Evolutionary conservation across 2,888 invertebrate genomes (phyloP).

Genomic region (Drosophila barbarae): DNA sequence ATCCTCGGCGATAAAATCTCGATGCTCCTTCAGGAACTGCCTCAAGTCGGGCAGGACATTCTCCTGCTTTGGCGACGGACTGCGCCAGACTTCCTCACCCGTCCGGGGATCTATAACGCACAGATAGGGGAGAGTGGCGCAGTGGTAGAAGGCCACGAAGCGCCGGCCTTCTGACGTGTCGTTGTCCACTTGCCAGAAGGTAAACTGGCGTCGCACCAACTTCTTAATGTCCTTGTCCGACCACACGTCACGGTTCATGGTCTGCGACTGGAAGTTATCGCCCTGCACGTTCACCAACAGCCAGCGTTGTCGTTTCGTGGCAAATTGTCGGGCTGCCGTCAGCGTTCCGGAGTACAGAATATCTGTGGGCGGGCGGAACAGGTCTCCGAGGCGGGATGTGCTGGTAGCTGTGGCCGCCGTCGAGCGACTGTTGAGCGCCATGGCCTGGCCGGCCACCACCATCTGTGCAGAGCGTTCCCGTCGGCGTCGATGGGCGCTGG

Average conservation of each 20-base stretch:
- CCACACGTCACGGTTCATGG: slow-evolving; percentile 87
- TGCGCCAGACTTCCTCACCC: slow-evolving; percentile 82
- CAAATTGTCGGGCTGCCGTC: slow-evolving; percentile 81
- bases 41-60: slow-evolving; percentile 67
- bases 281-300: slow-evolving; percentile 86
- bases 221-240: slow-evolving; percentile 82
- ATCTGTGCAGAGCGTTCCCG: slow-evolving; percentile 66
- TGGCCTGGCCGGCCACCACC: slow-evolving; percentile 56
- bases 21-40: slow-evolving; percentile 68
- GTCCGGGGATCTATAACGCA: slow-evolving; percentile 85
- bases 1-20: slow-evolving; percentile 69
- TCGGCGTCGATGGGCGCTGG: slow-evolving; percentile 48
- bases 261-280: slow-evolving; percentile 85
- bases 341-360: slow-evolving; percentile 84
- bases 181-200: slow-evolving; percentile 84
- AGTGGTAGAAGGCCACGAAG: slow-evolving; percentile 84
- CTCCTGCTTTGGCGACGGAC: slow-evolving; percentile 68
- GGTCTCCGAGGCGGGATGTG: slow-evolving; percentile 83
- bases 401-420: slow-evolving; percentile 43
- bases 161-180: slow-evolving; percentile 82
- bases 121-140: slow-evolving; percentile 83
- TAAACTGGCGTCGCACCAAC: slow-evolving; percentile 83
- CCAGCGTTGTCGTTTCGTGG: slow-evolving; percentile 83
- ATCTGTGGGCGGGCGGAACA: slow-evolving; percentile 85
- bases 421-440: slow-evolving; percentile 42